phyloP scores from a whole-genome alignment of 2,113 vertebrate genomes.

The Onychorhynchus coronatus region DNA sequence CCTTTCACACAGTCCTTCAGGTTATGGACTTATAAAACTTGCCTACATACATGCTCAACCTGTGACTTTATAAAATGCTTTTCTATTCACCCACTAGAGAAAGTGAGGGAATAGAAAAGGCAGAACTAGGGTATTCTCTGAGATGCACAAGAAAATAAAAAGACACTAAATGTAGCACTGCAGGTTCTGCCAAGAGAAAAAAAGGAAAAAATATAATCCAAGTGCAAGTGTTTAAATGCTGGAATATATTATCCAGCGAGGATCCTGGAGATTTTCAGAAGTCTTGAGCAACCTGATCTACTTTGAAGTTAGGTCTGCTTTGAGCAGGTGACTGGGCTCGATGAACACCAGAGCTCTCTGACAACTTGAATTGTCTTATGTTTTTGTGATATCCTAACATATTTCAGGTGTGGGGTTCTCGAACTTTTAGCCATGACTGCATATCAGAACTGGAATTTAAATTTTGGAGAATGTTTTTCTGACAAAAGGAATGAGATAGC shows the following conservation, averaged over 20 bases:
- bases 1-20: neutral
- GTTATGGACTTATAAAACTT: neutral
- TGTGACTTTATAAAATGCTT: neutral
- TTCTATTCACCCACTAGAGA: neutral
- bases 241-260: neutral
- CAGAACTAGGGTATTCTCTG: neutral
- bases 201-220: neutral
- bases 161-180: neutral
- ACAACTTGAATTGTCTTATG: neutral
- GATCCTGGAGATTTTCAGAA: neutral
- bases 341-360: neutral
- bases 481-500: neutral
- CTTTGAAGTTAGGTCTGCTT: neutral
- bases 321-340: neutral
- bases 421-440: neutral
- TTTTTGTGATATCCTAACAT: neutral
- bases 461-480: neutral
- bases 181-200: neutral
- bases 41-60: neutral
- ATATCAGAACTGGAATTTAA: neutral
- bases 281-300: neutral
- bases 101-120: neutral
- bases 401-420: neutral
- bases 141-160: neutral
- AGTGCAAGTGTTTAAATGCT: neutral